These are phyloP conservation scores for Ammodytes marinus DNA, from an alignment of 2,113 vertebrate genomes.

Conservation along the genomic window DNA sequence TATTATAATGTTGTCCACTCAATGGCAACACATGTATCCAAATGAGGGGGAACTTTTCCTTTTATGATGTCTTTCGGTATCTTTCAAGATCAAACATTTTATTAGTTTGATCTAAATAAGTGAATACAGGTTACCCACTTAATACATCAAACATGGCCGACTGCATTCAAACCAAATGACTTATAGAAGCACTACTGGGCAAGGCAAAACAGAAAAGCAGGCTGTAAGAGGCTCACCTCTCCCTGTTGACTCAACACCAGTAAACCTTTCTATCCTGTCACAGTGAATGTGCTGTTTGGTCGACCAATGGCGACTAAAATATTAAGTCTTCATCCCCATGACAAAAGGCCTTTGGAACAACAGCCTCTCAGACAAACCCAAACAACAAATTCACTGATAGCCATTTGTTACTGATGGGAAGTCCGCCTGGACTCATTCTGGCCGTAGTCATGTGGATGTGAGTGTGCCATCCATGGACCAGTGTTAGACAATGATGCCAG, in stretches of 20 bases:
- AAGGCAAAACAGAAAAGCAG: background rate
- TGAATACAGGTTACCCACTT: background rate
- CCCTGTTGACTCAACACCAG: constrained; percentile 37
- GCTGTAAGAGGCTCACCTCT: background rate
- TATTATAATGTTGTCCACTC: background rate
- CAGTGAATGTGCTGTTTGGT: constrained; percentile 25
- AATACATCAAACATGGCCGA: background rate
- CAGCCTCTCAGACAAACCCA: constrained; percentile 16
- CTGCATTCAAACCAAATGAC: background rate
- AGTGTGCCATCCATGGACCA: constrained; percentile 31
- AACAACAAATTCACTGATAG: constrained; percentile 24
- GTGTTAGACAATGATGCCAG: constrained; percentile 26
- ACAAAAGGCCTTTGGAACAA: constrained; percentile 46
- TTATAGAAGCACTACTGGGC: background rate
- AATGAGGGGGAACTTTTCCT: background rate
- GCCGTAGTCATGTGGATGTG: constrained; percentile 62
- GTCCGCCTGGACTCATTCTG: constrained; percentile 27
- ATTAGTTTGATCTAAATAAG: no score
- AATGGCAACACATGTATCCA: background rate
- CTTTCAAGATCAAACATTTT: background rate
- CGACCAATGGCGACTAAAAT: constrained; percentile 12
- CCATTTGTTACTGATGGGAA: constrained; percentile 54
- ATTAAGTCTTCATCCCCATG: constrained; percentile 13
- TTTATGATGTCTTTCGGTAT: background rate
- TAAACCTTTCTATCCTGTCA: background rate